These are phyloP conservation scores for Teinopalpus imperialis DNA, from an alignment of 2,888 invertebrate genomes.

Conservation along the genomic window DNA sequence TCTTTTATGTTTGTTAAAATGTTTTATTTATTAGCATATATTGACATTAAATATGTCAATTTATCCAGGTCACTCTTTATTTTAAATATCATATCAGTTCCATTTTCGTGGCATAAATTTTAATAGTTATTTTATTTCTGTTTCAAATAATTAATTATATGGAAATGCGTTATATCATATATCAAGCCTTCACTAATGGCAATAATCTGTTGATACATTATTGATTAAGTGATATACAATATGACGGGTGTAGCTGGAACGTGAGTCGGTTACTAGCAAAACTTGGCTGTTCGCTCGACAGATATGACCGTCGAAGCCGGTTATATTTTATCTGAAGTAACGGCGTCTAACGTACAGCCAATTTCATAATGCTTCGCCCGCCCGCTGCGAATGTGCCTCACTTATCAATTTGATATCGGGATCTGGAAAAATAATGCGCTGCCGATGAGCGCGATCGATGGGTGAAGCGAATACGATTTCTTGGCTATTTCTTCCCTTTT, in stretches of 20 bases:
- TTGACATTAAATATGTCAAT: slow-evolving; percentile 31
- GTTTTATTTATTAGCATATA: slow-evolving; percentile 25
- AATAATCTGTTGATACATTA: slow-evolving; percentile 47
- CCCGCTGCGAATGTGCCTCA: slow-evolving; percentile 72
- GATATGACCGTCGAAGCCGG: slow-evolving; percentile 75
- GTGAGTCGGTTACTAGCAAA: slow-evolving; percentile 58
- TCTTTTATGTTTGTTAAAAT: too few species aligned
- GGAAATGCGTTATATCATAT: slow-evolving; percentile 27
- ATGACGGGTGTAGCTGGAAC: slow-evolving; percentile 56
- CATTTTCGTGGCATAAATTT: slow-evolving; percentile 17
- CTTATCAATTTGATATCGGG: slow-evolving; percentile 81
- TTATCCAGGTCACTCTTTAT: slow-evolving; percentile 21
- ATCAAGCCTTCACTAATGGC: slow-evolving; percentile 36
- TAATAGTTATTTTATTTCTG: slow-evolving; percentile 17
- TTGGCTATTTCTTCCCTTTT: slow-evolving; percentile 3
- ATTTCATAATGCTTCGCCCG: slow-evolving; percentile 79
- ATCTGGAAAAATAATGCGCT: slow-evolving; percentile 73
- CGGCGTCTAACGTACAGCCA: slow-evolving; percentile 80
- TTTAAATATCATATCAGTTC: slow-evolving; percentile 19
- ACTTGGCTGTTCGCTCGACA: slow-evolving; percentile 56
- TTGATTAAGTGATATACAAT: slow-evolving; percentile 59
- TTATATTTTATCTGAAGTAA: slow-evolving; percentile 81
- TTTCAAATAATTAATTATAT: slow-evolving; percentile 16
- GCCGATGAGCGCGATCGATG: slow-evolving; percentile 52
- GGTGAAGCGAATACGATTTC: slow-evolving; percentile 26